Evolutionary conservation across 2,888 invertebrate genomes (phyloP).

Genomic region (Zeuzera pyrina): DNA sequence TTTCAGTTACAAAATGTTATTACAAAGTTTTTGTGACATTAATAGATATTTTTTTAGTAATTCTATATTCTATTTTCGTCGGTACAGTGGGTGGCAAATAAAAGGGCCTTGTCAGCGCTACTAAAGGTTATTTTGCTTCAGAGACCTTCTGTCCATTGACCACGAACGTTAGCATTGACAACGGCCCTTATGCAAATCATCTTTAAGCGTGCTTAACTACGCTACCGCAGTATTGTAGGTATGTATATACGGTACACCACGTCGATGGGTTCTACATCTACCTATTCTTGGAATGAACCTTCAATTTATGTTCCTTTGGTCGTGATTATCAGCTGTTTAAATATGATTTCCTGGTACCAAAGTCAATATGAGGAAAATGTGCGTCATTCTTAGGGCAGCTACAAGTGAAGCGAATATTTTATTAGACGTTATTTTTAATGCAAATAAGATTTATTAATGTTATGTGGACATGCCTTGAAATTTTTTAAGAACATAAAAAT

Average conservation of each 20-base stretch:
- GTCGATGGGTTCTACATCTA: slow-evolving; percentile 22
- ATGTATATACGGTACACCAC: not conserved
- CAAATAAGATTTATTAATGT: too few species aligned
- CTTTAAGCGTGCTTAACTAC: slow-evolving; percentile 32
- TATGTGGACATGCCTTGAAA: too few species aligned
- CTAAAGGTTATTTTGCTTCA: slow-evolving; percentile 49
- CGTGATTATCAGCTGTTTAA: slow-evolving; percentile 31
- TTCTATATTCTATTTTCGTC: too few species aligned
- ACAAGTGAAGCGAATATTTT: too few species aligned
- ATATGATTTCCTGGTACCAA: slow-evolving; percentile 25
- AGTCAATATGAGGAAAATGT: slow-evolving; percentile 21
- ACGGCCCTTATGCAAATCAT: slow-evolving; percentile 64
- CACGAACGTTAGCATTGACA: slow-evolving; percentile 49
- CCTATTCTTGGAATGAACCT: slow-evolving; percentile 23
- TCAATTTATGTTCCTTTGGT: slow-evolving; percentile 27
- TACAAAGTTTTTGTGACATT: too few species aligned
- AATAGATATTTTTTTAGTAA: too few species aligned
- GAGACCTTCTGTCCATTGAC: slow-evolving; percentile 52
- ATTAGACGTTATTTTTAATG: too few species aligned
- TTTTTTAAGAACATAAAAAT: too few species aligned
- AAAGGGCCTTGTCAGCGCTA: slow-evolving; percentile 51
- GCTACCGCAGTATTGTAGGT: slow-evolving; percentile 13
- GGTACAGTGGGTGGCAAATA: slow-evolving; percentile 55
- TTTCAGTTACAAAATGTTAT: too few species aligned
- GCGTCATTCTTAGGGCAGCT: too few species aligned